Evolutionary conservation across 2,888 invertebrate species (phyloP).

Genomic region (Idaea dimidiata): DNA sequence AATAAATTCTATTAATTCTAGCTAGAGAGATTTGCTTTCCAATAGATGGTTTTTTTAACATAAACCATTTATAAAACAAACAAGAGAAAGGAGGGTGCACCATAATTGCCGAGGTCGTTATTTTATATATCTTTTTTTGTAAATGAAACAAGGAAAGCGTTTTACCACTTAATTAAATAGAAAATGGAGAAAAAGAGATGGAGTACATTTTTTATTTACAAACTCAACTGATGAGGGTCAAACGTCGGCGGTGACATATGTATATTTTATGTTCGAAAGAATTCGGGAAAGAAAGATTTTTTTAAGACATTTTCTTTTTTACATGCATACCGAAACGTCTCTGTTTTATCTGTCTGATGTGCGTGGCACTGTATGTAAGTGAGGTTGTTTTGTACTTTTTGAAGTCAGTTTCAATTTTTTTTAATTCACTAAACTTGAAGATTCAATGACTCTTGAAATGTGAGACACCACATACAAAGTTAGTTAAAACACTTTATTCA

Average conservation of each 20-base stretch:
- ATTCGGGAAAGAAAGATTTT: no score
- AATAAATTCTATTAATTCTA: no score
- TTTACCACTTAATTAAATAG: not conserved
- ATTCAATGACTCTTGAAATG: no score
- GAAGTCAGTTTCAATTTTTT: no score
- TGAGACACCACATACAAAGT: not conserved
- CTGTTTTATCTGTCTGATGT: not conserved
- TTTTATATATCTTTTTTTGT: not conserved
- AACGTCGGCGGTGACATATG: not conserved
- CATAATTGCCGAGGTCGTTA: not conserved
- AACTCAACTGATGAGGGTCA: not conserved
- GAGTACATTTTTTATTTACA: not conserved
- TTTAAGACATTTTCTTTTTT: no score
- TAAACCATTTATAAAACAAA: not conserved
- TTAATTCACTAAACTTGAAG: no score
- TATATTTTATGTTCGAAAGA: not conserved
- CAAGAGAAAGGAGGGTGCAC: not conserved
- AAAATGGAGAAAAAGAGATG: not conserved
- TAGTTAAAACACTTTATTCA: no score
- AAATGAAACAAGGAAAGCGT: not conserved
- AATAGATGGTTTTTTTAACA: not conserved
- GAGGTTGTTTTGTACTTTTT: no score
- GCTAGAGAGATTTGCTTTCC: not conserved
- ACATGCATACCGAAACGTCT: not conserved
- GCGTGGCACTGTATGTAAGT: no score